Conservation (phyloP, 2,797 vertebrate genomes). For the Notolepis coatsorum region DNA sequence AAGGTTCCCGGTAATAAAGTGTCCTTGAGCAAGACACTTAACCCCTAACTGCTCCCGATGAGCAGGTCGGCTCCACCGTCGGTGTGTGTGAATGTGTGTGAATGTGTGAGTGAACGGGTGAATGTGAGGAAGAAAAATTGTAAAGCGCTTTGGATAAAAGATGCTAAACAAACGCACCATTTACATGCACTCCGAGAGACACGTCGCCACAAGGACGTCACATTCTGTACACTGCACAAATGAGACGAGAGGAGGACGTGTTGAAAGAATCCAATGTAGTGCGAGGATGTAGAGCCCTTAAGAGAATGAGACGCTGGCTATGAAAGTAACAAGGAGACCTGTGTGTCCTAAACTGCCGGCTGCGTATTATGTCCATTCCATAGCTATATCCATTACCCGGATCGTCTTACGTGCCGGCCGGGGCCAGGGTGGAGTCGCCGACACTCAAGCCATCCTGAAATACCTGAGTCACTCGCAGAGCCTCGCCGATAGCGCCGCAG, state of each 20-base stretch:
- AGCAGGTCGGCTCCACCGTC: no score
- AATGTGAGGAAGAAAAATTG: no score
- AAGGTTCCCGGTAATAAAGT: no score
- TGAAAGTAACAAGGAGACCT: conserved; percentile 74
- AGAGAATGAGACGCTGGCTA: conserved; percentile 53
- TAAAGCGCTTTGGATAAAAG: no score
- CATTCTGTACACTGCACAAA: conserved; percentile 20
- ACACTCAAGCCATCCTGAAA: conserved; percentile 60
- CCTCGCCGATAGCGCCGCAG: neutral
- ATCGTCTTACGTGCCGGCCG: conserved; percentile 60
- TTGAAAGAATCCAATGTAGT: no score
- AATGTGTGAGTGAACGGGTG: no score
- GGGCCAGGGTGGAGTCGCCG: conserved; percentile 50
- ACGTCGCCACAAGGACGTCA: conserved; percentile 6
- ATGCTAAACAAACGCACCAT: no score
- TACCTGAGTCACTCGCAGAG: conserved; percentile 50
- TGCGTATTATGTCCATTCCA: conserved; percentile 62
- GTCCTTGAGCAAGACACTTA: no score
- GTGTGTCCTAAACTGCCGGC: conserved; percentile 64
- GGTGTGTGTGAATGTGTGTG: no score
- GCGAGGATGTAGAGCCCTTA: conserved; percentile 45
- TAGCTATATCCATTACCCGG: conserved; percentile 70
- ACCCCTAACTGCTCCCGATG: no score
- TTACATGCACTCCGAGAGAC: no score
- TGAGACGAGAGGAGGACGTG: conserved; percentile 41